Percentiles rank a stretch among this genome's conserved stretches.
These are phyloP conservation scores for Orestias chungarensis DNA, from an alignment of 2,797 vertebrate genomes.

Conservation along the genomic window DNA sequence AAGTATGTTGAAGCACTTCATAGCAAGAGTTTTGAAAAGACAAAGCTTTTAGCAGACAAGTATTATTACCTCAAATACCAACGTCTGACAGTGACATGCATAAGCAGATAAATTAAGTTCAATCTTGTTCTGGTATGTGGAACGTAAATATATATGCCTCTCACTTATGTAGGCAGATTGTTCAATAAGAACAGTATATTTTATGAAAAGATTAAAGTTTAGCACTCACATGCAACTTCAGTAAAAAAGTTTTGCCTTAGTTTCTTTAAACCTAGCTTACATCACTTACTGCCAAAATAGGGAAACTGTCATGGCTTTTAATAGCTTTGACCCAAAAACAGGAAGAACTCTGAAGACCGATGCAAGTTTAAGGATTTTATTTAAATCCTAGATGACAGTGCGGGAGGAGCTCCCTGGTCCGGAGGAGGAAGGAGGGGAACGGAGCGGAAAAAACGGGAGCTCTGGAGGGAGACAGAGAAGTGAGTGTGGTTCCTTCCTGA, in stretches of 20 bases:
- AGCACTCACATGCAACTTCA: neutral
- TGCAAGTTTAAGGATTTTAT: too few species aligned
- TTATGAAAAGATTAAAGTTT: neutral
- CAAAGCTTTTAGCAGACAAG: neutral
- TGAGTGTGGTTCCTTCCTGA: too few species aligned
- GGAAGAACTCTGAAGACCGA: too few species aligned
- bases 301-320: too few species aligned
- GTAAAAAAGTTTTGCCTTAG: neutral
- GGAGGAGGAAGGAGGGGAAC: too few species aligned
- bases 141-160: neutral
- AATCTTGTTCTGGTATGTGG: neutral
- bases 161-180: neutral
- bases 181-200: neutral
- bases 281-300: neutral
- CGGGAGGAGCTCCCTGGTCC: too few species aligned
- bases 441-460: too few species aligned
- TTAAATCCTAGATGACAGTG: too few species aligned
- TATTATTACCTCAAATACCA: conserved; percentile 2
- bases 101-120: neutral
- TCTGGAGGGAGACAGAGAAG: too few species aligned
- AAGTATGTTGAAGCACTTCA: neutral
- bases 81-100: neutral
- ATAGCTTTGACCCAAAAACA: too few species aligned
- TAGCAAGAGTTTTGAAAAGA: neutral
- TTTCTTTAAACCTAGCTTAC: neutral